Percentiles rank a stretch among this genome's conserved stretches.
phyloP scores from a whole-genome alignment of 2,113 vertebrate species.

The Myrmophylax atrothorax region DNA sequence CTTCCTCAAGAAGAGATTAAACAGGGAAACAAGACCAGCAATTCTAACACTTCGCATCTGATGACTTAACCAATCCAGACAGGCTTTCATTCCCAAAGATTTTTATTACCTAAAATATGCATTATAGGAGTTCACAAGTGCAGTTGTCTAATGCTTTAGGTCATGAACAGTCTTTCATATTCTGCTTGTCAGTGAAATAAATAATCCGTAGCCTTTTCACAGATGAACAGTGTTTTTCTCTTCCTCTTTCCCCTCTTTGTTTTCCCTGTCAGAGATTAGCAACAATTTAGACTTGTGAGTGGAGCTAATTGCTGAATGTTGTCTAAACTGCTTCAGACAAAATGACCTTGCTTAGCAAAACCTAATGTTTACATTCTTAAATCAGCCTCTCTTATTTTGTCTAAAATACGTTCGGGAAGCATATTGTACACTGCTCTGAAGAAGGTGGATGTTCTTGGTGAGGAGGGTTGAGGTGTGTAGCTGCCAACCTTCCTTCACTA shows the following conservation, averaged over 20 bases:
- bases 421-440: neutral
- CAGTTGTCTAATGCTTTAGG: constrained; percentile 19
- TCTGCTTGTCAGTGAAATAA: neutral
- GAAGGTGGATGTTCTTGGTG: neutral
- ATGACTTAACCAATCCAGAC: constrained; percentile 63
- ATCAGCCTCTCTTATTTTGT: neutral
- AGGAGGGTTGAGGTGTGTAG: neutral
- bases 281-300: neutral
- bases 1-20: constrained; percentile 67
- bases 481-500: neutral
- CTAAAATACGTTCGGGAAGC: neutral
- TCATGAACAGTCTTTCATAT: neutral
- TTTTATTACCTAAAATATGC: constrained; percentile 34
- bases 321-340: neutral
- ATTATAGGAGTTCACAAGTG: constrained; percentile 45
- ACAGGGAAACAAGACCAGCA: constrained; percentile 64
- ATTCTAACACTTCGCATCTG: constrained; percentile 64
- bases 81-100: constrained; percentile 50
- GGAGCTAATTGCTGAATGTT: neutral
- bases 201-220: neutral
- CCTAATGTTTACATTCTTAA: neutral
- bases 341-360: neutral
- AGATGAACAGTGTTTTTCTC: neutral
- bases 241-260: neutral
- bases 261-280: neutral